These are phyloP conservation scores for Drosophila bocqueti DNA, from an alignment of 1,140 invertebrate genomes.

Conservation along the genomic window DNA sequence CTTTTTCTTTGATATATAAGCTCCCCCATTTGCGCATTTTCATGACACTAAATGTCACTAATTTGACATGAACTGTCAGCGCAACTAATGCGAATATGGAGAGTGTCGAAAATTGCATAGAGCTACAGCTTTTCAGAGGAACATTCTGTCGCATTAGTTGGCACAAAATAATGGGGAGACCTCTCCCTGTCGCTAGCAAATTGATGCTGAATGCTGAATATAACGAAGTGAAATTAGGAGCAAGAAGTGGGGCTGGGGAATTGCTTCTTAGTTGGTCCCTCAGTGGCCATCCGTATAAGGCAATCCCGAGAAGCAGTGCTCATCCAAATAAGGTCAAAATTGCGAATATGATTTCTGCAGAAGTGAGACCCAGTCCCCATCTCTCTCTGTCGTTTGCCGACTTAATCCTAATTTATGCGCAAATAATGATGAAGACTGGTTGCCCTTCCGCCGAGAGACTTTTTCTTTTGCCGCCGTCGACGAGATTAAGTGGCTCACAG, in stretches of 20 bases:
- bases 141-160: conserved; percentile 65
- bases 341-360: conserved; percentile 70
- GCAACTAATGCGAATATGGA: conserved; percentile 61
- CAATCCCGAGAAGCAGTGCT: conserved; percentile 35
- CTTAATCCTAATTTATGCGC: conserved; percentile 82
- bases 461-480: conserved; percentile 52
- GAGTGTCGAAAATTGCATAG: conserved; percentile 49
- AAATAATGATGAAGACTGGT: conserved; percentile 76
- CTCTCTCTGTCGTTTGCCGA: neutral
- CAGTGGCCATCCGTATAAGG: conserved; percentile 60
- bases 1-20: conserved; percentile 16
- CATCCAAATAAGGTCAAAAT: conserved; percentile 78
- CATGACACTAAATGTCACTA: conserved; percentile 75
- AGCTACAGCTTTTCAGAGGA: conserved; percentile 6
- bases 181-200: conserved; percentile 15
- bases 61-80: conserved; percentile 77
- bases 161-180: conserved; percentile 11
- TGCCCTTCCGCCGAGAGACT: conserved; percentile 29
- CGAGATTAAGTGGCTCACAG: conserved; percentile 76
- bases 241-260: conserved; percentile 2
- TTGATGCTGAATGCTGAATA: conserved; percentile 35
- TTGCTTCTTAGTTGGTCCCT: conserved; percentile 55
- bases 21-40: conserved; percentile 58
- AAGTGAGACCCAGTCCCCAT: conserved; percentile 47
- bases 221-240: conserved; percentile 47